A percentile compares a stretch with the other conserved stretches of the same genome.
Conservation (phyloP, 2,888 invertebrate species). For the Omphaloscelis lunosa region DNA sequence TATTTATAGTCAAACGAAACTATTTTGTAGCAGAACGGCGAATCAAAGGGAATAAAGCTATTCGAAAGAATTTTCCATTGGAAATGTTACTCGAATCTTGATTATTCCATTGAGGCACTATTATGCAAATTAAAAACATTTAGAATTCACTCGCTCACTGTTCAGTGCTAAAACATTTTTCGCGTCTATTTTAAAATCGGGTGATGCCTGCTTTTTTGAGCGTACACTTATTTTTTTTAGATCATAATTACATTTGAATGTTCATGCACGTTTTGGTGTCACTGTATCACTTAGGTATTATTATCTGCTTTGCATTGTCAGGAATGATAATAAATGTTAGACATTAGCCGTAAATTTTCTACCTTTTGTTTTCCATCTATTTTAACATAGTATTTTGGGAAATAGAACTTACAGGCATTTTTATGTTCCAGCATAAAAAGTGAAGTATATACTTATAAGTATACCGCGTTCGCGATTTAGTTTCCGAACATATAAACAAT, state of each 20-base stretch:
- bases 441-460: not conserved
- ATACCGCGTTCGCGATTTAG: too few species aligned
- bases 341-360: not conserved
- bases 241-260: slow-evolving; percentile 26
- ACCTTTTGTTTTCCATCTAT: not conserved
- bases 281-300: not conserved
- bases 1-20: slow-evolving; percentile 40
- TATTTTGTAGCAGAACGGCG: slow-evolving; percentile 22
- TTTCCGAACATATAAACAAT: too few species aligned
- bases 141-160: slow-evolving; percentile 49
- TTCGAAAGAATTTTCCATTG: slow-evolving; percentile 42
- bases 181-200: slow-evolving; percentile 36
- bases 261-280: not conserved
- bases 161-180: slow-evolving; percentile 50
- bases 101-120: slow-evolving; percentile 55
- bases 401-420: not conserved
- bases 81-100: slow-evolving; percentile 51
- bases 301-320: not conserved
- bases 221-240: slow-evolving; percentile 21
- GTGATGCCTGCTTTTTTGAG: slow-evolving; percentile 12
- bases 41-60: slow-evolving; percentile 41
- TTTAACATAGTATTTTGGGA: not conserved
- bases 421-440: not conserved
- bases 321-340: not conserved
- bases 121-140: slow-evolving; percentile 64